Evolutionary conservation across 2,797 vertebrate species (phyloP), one percentile per base, ranked within the genome.

Genomic region (Oceanodroma leucorhoa): DNA sequence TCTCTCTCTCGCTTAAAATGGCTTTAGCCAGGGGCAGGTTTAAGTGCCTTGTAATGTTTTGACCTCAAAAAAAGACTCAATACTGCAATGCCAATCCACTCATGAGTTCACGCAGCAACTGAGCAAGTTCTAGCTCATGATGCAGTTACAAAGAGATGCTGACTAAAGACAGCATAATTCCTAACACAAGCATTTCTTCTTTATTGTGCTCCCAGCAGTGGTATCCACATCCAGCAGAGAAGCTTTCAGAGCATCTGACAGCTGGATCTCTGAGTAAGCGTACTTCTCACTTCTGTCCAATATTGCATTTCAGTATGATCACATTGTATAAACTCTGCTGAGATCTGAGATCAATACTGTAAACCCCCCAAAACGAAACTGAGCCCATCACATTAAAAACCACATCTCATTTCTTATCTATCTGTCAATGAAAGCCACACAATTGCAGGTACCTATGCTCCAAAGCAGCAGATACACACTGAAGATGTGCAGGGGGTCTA

Each of bases 331-430:
- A 89, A 57, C 11, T 84, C 61, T 67, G n/a, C 34, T 61, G 13
- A 81, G 77, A 55, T 34, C 53, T 29, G 17, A 88, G 77, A 80
- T 50, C 64, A 60, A 38, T 24, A 12, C 30, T 40, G 24, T 55
- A 71, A 75, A 11, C 1, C 5, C 12, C 9, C 1, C 5, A 5
- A 73, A 78, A 64, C 0, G 0, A 69, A 90, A 48, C 41, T 5
- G 20, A 89, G 15, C 5, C 54, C 17, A 38, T 67, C 32, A n/a
- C 36, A 17, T 45, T 40, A 67, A 71, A 78, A 50, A 43, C 0
- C 27, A 54, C 17, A n/a, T 27, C 8, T 55, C 1, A 26, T 82
- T 77, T 85, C n/a, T 71, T 53, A 6, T 21, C 40, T 11, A 20
- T 8, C 22, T 69, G 32, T 15, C 34, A 83, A 14, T 29, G 54